A percentile compares a stretch with the other conserved stretches of the same genome.
These are phyloP conservation scores for Tinea pellionella DNA, from an alignment of 2,888 invertebrate species.

Conservation along the genomic window DNA sequence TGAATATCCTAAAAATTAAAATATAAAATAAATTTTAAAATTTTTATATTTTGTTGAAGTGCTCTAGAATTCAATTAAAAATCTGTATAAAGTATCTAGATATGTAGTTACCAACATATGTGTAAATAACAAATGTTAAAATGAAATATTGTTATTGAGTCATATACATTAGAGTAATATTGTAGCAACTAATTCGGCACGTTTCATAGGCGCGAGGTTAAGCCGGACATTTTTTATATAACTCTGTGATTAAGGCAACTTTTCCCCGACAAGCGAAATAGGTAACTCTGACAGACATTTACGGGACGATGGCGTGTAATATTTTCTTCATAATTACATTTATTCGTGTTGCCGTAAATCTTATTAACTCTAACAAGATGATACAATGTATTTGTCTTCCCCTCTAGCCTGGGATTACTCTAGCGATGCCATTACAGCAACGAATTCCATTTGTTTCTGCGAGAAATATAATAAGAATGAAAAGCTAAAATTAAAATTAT, in stretches of 20 bases:
- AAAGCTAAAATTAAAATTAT: slow-evolving; percentile 6
- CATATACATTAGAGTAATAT: background rate
- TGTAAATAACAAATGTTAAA: background rate
- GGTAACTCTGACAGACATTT: slow-evolving; percentile 13
- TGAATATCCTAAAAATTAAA: too few relatives aligned
- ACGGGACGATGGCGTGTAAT: slow-evolving; percentile 17
- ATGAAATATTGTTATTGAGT: background rate
- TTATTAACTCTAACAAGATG: slow-evolving; percentile 19
- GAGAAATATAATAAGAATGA: background rate
- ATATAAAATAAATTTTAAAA: too few relatives aligned
- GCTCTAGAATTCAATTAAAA: too few relatives aligned
- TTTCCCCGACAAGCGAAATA: slow-evolving; percentile 4
- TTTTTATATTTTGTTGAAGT: too few relatives aligned
- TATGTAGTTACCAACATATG: background rate
- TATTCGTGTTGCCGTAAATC: slow-evolving; percentile 22
- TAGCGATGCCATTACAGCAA: background rate
- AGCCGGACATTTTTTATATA: background rate
- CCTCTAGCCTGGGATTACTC: slow-evolving; percentile 7
- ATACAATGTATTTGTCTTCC: slow-evolving; percentile 9
- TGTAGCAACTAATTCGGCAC: background rate
- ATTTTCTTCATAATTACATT: slow-evolving; percentile 26
- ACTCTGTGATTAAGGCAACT: background rate
- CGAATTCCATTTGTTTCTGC: slow-evolving; percentile 1
- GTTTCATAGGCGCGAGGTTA: background rate
- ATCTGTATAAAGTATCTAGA: too few relatives aligned